phyloP scores from a whole-genome alignment of 2,888 invertebrate species.

The Metacarcinus magister region DNA sequence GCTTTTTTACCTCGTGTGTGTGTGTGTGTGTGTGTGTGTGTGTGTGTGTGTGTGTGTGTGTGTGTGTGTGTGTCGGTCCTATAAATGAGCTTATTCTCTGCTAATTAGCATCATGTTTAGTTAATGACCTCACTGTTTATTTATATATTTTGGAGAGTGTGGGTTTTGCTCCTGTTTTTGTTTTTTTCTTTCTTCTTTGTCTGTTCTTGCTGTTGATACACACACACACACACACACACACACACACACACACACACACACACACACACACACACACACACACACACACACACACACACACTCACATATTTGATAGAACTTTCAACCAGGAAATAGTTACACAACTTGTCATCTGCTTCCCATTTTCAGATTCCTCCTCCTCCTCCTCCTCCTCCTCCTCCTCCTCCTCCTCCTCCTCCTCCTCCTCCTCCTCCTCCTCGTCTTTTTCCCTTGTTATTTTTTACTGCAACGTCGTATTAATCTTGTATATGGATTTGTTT shows the following conservation, averaged over 20 bases:
- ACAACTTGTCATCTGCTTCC: too few species aligned
- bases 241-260: too few species aligned
- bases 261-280: too few species aligned
- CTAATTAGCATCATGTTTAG: slow-evolving; percentile 12
- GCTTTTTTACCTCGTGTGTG: background rate
- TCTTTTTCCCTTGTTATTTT: too few species aligned
- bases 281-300: too few species aligned
- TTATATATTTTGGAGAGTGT: slow-evolving; percentile 11
- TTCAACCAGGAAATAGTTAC: too few species aligned
- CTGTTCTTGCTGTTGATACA: background rate
- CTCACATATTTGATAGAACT: too few species aligned
- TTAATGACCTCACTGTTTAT: slow-evolving; percentile 26
- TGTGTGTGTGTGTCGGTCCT: background rate
- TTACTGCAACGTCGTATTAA: too few species aligned
- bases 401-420: background rate
- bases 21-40: slow-evolving; percentile 26
- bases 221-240: background rate
- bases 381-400: slow-evolving; percentile 5
- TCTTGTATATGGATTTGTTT: too few species aligned
- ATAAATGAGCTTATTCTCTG: slow-evolving; percentile 26
- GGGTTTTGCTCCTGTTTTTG: background rate
- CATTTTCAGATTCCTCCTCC: background rate
- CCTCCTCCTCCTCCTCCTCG: background rate
- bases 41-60: slow-evolving; percentile 9
- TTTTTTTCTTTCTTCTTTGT: background rate